Evolutionary conservation across 1,140 invertebrate species (phyloP).

Genomic region (Drosophila leontia): DNA sequence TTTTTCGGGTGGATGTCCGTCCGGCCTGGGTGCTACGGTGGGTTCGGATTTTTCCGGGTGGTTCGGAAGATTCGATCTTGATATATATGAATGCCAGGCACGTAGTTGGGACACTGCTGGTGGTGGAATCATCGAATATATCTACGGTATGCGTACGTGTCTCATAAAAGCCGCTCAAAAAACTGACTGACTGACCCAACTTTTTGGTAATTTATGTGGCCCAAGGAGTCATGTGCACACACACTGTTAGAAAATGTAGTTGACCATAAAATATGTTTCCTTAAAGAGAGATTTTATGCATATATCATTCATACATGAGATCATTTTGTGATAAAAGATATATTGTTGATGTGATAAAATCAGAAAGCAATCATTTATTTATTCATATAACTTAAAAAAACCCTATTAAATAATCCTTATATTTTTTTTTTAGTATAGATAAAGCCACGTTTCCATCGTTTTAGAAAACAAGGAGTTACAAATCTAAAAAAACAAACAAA

Average conservation of each 20-base stretch:
- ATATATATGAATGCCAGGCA: conserved; percentile 68
- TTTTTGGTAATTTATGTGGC: conserved; percentile 74
- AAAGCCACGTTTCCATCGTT: not conserved
- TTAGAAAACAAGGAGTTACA: not conserved
- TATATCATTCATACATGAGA: not conserved
- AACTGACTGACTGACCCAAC: conserved; percentile 67
- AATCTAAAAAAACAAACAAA: conserved; percentile 5
- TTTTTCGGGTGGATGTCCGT: conserved; percentile 7
- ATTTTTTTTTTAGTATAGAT: not conserved
- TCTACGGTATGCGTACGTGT: conserved; percentile 47
- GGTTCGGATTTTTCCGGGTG: conserved; percentile 17
- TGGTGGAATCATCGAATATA: conserved; percentile 69
- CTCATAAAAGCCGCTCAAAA: conserved; percentile 68
- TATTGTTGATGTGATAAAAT: not conserved
- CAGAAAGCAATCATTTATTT: not conserved
- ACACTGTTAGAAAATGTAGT: conserved; percentile 7
- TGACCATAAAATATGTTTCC: not conserved
- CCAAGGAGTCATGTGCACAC: conserved; percentile 19
- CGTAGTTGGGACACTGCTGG: conserved; percentile 55
- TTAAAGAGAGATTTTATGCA: too few relatives aligned
- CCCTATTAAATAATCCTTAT: not conserved
- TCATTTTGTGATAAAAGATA: not conserved
- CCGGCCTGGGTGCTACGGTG: conserved; percentile 16
- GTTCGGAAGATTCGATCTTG: conserved; percentile 47
- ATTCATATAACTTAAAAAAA: not conserved